Evolutionary conservation across 2,113 vertebrate genomes (phyloP), one percentile per base, ranked within the genome.

Genomic region (Polypterus bichir): DNA sequence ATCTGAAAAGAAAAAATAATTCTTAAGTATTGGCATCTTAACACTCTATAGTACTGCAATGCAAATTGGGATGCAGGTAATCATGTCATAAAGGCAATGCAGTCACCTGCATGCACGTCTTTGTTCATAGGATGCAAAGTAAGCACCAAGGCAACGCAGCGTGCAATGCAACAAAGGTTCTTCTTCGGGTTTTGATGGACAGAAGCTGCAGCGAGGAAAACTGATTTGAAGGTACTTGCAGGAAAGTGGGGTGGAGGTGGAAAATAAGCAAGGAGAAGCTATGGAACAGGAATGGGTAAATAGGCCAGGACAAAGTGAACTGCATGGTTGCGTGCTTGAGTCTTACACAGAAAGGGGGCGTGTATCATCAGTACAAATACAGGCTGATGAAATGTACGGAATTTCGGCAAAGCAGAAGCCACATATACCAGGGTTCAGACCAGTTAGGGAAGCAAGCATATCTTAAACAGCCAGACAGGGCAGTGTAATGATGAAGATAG

Each of bases 371-470:
- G 46, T 60, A 46, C 63, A 69, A 63, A 27, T 7, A 44, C 63
- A 64, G 49, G 9, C 6, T 51, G 6, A 51, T 51, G 49, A 27
- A 27, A 27, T 27, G 27, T 27, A 27, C 27, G 27, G 49, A 51
- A 9, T 9, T 7, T 6, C 49, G 2, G 49, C 6, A 9, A 46
- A 8, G 49, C 5, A 54, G 11, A 64, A 27, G 11, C 64, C 54
- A 56, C 71, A 65, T 57, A 49, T 5, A 62, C 67, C 49, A 5
- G 66, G 71, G 47, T 5, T 47, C 68, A 75, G 68, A 70, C 69
- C 3, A 7, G 77, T 71, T 59, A 59, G 9, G 69, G 64, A 49
- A 84, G 78, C 84, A 86, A 88, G 86, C 84, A 77, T 73, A 61
- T 77, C 79, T 49, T 69, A 57, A 53, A 73, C 82, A 87, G 83